Evolutionary conservation across 2,888 invertebrate species (phyloP).

Genomic region (Apamea sordens): DNA sequence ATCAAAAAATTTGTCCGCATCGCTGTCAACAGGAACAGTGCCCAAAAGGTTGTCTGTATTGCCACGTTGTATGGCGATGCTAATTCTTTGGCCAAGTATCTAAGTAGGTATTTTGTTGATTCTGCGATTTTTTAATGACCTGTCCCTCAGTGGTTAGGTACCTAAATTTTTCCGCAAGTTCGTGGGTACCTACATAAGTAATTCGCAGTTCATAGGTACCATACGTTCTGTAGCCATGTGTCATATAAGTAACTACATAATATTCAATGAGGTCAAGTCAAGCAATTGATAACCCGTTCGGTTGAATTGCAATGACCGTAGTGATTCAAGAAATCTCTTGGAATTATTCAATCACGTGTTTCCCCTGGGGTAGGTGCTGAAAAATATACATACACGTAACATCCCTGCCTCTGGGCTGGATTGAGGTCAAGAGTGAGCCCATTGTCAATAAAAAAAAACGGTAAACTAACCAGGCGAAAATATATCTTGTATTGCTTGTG

Average conservation of each 20-base stretch:
- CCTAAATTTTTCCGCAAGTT: conserved; percentile 8
- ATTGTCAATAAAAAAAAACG: too few species aligned
- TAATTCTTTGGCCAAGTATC: background rate
- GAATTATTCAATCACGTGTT: conserved; percentile 6
- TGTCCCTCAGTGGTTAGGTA: background rate
- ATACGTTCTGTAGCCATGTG: background rate
- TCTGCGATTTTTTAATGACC: background rate
- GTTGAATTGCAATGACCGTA: background rate
- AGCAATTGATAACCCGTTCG: background rate
- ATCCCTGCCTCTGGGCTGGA: too few species aligned
- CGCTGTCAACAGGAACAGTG: too few species aligned
- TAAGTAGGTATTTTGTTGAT: conserved; percentile 1
- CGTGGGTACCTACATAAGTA: background rate
- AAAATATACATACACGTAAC: conserved; percentile 1
- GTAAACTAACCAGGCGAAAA: background rate
- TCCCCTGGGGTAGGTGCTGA: background rate
- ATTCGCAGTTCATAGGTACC: background rate
- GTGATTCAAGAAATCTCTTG: conserved; percentile 41
- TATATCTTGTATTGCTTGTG: background rate
- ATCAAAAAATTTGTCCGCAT: too few species aligned
- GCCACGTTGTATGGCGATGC: too few species aligned
- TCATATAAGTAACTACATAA: conserved; percentile 3
- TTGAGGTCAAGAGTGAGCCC: too few species aligned
- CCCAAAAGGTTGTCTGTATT: too few species aligned
- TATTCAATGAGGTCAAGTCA: conserved; percentile 23